Percentiles rank a stretch among this genome's conserved stretches.
Evolutionary conservation across 1,140 invertebrate genomes (phyloP).

Genomic region (Drosophila ironensis): DNA sequence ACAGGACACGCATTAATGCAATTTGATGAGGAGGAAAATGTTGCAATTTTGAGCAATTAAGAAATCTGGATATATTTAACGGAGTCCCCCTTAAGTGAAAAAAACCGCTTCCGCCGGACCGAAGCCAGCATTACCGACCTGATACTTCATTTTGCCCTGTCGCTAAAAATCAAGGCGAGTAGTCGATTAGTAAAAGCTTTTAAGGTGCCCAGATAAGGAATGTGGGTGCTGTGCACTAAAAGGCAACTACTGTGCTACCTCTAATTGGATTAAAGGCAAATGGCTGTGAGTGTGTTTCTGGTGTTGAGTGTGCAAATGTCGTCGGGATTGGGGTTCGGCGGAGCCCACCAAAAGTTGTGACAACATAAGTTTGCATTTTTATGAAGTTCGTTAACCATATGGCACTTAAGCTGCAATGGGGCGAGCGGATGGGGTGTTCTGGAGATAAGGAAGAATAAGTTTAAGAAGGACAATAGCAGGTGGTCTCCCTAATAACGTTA

Average conservation of each 20-base stretch:
- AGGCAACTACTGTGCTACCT: conserved; percentile 78
- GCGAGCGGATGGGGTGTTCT: background rate
- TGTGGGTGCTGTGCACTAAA: conserved; percentile 63
- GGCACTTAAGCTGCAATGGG: conserved; percentile 6
- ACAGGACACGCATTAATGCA: too few relatives aligned
- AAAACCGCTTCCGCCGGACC: background rate
- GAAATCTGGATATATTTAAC: too few relatives aligned
- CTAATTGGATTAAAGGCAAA: conserved; percentile 79
- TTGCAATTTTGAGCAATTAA: too few relatives aligned
- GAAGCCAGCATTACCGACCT: conserved; percentile 24
- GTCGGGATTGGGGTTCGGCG: background rate
- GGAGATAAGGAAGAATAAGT: too few relatives aligned
- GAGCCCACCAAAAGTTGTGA: conserved; percentile 56
- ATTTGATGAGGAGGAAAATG: too few relatives aligned
- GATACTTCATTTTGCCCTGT: conserved; percentile 36
- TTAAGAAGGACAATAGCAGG: conserved; percentile 15
- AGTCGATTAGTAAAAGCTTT: conserved; percentile 80
- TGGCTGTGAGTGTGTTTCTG: conserved; percentile 41
- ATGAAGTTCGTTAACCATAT: conserved; percentile 71
- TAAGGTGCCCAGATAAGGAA: conserved; percentile 65
- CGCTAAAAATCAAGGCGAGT: conserved; percentile 77
- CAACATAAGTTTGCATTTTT: conserved; percentile 81
- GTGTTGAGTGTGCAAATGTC: conserved; percentile 13
- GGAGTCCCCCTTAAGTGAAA: conserved; percentile 3
- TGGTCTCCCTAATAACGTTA: background rate